phyloP scores from a whole-genome alignment of 2,797 vertebrate genomes.

The Lycodopsis pacificus region DNA sequence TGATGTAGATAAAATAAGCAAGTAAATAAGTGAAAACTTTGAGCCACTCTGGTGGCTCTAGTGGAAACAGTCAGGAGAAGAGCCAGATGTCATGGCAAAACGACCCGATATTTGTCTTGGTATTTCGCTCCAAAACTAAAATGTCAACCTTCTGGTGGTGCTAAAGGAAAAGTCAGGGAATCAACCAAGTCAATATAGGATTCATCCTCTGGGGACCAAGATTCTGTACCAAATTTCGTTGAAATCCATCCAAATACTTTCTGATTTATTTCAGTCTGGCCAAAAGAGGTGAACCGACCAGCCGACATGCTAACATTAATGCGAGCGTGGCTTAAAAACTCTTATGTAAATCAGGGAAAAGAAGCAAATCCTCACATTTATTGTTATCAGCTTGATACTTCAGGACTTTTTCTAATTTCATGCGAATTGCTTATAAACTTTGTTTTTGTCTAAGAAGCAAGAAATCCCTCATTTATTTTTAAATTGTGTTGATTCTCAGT shows the following conservation, averaged over 20 bases:
- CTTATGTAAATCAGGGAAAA: not conserved
- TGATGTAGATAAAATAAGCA: no score
- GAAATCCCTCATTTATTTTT: constrained; percentile 5
- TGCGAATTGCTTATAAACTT: not conserved
- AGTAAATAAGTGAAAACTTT: not conserved
- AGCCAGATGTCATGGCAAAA: no score
- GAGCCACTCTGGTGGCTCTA: not conserved
- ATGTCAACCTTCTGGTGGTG: not conserved
- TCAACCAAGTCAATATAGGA: not conserved
- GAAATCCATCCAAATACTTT: not conserved
- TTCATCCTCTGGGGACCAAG: not conserved
- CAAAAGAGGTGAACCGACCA: not conserved
- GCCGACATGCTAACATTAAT: not conserved
- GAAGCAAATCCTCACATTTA: not conserved
- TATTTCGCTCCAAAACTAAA: not conserved
- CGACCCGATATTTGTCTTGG: not conserved
- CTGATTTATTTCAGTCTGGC: not conserved
- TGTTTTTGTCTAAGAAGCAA: not conserved
- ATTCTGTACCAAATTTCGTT: not conserved
- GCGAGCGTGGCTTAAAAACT: not conserved
- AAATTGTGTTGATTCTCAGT: constrained; percentile 19
- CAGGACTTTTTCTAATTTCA: not conserved
- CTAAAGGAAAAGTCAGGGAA: not conserved
- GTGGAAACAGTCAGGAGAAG: not conserved
- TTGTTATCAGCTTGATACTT: not conserved